Evolutionary conservation across 64 coral and sea anemone species (phyloP), one percentile per base, ranked within the genome.

Genomic region (Dendronephthya gigantea): DNA sequence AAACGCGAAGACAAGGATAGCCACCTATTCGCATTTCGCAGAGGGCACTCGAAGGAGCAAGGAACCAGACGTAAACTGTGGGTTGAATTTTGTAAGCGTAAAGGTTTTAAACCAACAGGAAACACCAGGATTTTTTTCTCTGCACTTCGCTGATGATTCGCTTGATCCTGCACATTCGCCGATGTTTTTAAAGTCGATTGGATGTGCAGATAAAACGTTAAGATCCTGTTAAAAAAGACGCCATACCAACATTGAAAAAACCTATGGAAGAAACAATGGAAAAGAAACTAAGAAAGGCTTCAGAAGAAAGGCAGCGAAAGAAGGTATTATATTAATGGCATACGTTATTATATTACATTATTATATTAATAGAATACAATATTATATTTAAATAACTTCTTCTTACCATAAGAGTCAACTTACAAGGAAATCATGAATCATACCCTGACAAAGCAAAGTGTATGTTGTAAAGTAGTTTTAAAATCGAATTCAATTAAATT

Each of bases 221-320:
- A 33, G 33, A 34, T 33, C 0, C 15, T 79, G n/a, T 79, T 35
- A 79, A 27, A 4, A 75, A 75, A 37, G 72, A 79, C 22, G 72
- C 72, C 36, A 79, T 79, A 79, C 72, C 72, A 79, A 79, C 72
- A 15, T 34, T 79, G 72, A 79, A 79, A 30, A 79, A 35, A 79
- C 72, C 72, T 33, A 15, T 79, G 72, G 72, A 19, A 79, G 72
- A 79, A 79, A 79, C 31, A 34, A 79, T 79, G 30, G 12, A 74
- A 79, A 79, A 79, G 17, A 76, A 79, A 39, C 12, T 36, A 79
- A 79, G 72, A 79, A 79, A 79, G 72, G 32, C 72, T 79, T 35
- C 72, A 79, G 32, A 79, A 79, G 72, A 79, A 79, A 79, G 72
- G 16, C 72, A 79, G 9, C 72, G 32, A 79, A 79, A 39, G 25